phyloP scores from a whole-genome alignment of 2,113 vertebrate species.

The Lepus timidus region DNA sequence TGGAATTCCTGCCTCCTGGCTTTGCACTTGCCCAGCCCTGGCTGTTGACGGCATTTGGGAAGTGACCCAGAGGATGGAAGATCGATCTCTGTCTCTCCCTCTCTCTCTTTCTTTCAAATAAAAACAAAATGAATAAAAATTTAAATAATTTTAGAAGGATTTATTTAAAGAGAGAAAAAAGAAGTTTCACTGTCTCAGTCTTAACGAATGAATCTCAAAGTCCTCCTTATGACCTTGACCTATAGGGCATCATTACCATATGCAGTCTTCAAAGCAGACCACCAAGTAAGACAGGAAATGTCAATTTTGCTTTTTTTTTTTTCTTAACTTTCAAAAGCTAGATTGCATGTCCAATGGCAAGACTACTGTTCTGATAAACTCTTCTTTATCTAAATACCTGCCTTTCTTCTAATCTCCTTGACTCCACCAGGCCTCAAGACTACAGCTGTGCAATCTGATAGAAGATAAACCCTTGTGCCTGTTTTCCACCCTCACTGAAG shows the following conservation, averaged over 20 bases:
- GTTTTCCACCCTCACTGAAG: constrained; percentile 68
- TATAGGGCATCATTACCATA: not conserved
- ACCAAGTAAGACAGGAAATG: not conserved
- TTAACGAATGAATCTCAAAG: not conserved
- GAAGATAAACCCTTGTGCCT: constrained; percentile 62
- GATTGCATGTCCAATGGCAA: constrained; percentile 57
- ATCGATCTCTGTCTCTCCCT: too few species aligned
- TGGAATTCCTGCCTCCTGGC: too few species aligned
- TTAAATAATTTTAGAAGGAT: too few species aligned
- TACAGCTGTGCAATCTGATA: constrained; percentile 46
- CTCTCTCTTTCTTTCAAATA: too few species aligned
- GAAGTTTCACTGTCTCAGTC: not conserved
- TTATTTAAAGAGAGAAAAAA: not conserved
- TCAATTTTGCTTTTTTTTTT: not conserved
- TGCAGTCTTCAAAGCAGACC: not conserved
- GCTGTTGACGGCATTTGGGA: too few species aligned
- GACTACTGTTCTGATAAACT: constrained; percentile 67
- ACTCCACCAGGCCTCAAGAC: constrained; percentile 52
- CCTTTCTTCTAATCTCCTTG: constrained; percentile 70
- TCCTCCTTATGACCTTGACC: not conserved
- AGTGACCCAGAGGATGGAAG: too few species aligned
- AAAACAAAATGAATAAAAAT: too few species aligned
- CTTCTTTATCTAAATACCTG: constrained; percentile 70
- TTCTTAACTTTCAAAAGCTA: constrained; percentile 31
- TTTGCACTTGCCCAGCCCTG: too few species aligned